phyloP scores from a whole-genome alignment of 2,113 vertebrate genomes.

The Apistogramma diplotaenia region DNA sequence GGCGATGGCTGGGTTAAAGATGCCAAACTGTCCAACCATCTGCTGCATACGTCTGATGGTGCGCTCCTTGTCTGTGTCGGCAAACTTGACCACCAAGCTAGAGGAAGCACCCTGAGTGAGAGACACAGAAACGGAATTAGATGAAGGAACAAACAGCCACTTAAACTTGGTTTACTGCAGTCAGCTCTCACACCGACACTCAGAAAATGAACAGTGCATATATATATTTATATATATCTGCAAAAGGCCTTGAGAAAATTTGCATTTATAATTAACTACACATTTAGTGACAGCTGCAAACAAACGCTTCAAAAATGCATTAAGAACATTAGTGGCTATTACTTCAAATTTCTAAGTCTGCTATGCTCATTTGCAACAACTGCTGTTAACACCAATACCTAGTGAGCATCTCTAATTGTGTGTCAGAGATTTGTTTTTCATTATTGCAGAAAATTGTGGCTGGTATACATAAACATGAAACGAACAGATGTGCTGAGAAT shows the following conservation, averaged over 20 bases:
- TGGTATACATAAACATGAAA: slow-evolving; percentile 37
- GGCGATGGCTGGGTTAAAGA: slow-evolving; percentile 94
- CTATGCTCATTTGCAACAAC: slow-evolving; percentile 47
- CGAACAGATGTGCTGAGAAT: slow-evolving; percentile 6
- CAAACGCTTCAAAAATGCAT: slow-evolving; percentile 8
- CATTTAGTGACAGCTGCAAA: slow-evolving; percentile 1
- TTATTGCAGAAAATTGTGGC: slow-evolving; percentile 18
- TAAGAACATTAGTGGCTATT: slow-evolving; percentile 19
- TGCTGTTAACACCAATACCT: slow-evolving; percentile 38
- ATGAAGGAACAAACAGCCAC: slow-evolving; percentile 7
- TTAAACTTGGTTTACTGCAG: slow-evolving; percentile 24
- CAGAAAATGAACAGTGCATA: background rate
- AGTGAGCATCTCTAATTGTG: slow-evolving; percentile 36
- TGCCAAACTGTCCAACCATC: slow-evolving; percentile 99
- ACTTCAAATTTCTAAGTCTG: slow-evolving; percentile 36
- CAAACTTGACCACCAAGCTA: slow-evolving; percentile 99
- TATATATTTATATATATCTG: background rate
- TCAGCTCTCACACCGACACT: slow-evolving; percentile 3
- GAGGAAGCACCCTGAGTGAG: slow-evolving; percentile 91
- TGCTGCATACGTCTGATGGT: slow-evolving; percentile 98
- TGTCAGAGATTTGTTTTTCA: slow-evolving; percentile 24
- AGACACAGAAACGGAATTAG: slow-evolving; percentile 57
- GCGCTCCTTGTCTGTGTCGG: slow-evolving; percentile 98
- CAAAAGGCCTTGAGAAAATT: background rate
- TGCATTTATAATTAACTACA: slow-evolving; percentile 1